Conservation (phyloP, 2,797 vertebrate genomes). For the Oophaga sylvatica region DNA sequence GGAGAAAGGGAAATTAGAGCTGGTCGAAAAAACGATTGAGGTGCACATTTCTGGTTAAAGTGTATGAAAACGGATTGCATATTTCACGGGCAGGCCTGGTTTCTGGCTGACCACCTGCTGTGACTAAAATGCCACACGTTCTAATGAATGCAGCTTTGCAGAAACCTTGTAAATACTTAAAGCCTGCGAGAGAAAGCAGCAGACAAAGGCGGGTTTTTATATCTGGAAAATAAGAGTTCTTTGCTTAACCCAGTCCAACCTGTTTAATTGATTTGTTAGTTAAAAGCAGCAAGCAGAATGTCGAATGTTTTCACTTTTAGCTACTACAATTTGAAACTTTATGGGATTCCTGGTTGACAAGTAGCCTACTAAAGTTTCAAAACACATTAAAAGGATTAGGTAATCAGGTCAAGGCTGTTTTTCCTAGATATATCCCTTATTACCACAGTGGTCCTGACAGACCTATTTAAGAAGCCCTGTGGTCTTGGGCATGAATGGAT, state of each 20-base stretch:
- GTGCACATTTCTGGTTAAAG: constrained; percentile 85
- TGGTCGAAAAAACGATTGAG: constrained; percentile 76
- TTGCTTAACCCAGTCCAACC: constrained; percentile 61
- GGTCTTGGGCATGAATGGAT: constrained; percentile 61
- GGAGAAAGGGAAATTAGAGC: constrained; percentile 85
- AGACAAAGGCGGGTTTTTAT: constrained; percentile 78
- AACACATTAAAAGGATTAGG: constrained; percentile 83
- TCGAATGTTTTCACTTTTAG: constrained; percentile 55
- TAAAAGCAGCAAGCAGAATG: constrained; percentile 63
- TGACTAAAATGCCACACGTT: constrained; percentile 84
- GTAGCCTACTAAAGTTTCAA: constrained; percentile 83
- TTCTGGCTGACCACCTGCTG: constrained; percentile 84
- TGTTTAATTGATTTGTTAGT: constrained; percentile 63
- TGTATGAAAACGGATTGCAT: constrained; percentile 84
- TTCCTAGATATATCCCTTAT: constrained; percentile 61
- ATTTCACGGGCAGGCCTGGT: constrained; percentile 81
- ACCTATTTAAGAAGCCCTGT: constrained; percentile 64
- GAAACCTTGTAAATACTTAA: constrained; percentile 88
- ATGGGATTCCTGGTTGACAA: constrained; percentile 76
- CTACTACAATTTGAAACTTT: constrained; percentile 63
- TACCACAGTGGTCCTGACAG: constrained; percentile 68
- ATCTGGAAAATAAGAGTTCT: constrained; percentile 67
- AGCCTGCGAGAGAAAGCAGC: constrained; percentile 75
- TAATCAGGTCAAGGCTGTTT: constrained; percentile 71
- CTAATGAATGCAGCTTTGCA: constrained; percentile 87